Base-by-base conservation (phyloP, 2,888 invertebrate species). In the Microctonus aethiopoides region DNA sequence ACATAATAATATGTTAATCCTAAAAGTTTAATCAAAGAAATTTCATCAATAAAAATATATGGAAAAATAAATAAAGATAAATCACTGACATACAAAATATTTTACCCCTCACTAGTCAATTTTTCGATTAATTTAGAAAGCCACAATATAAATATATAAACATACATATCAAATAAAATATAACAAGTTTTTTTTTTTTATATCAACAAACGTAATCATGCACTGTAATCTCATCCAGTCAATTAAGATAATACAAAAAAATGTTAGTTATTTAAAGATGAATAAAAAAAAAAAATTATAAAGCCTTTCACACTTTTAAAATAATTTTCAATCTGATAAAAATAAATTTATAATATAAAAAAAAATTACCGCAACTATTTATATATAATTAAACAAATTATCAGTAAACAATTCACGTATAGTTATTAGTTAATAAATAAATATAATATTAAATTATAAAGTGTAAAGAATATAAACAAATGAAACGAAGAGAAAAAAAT, bases 401-500 rank as follows among this genome's bases (percentile, higher is more conserved):
- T 62, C 39, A 56, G 32, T 32, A 26, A 3, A 22, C n/a, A 54
- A 11, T 26, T 4, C 54, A 24, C 54, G n/a, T 26, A 11, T n/a
- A n/a, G n/a, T 16, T 46, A 46, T 46, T n/a, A 7, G 46, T 20
- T 20, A 7, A n/a, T 46, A 10, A 54, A 10, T 6, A 22, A 22
- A 10, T n/a, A 13, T 24, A 2, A 57, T 29, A 57, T 26, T 57
- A 57, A 39, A 39, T 41, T 34, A 10, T 16, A n/a, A 2, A n/a
- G 10, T 16, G 26, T 54, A 63, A 46, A 46, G 60, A 63, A 56
- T 29, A 56, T 6, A 20, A 64, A 60, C 13, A 9, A 56, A 10
- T n/a, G n/a, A n/a, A n/a, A n/a, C n/a, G n/a, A n/a, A n/a, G n/a
- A n/a, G n/a, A 29, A 26, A 13, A 26, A 63, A 16, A 62, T 22